Conservation (phyloP, 1,140 invertebrate genomes). For the Macrotrachela quadricornifera region DNA sequence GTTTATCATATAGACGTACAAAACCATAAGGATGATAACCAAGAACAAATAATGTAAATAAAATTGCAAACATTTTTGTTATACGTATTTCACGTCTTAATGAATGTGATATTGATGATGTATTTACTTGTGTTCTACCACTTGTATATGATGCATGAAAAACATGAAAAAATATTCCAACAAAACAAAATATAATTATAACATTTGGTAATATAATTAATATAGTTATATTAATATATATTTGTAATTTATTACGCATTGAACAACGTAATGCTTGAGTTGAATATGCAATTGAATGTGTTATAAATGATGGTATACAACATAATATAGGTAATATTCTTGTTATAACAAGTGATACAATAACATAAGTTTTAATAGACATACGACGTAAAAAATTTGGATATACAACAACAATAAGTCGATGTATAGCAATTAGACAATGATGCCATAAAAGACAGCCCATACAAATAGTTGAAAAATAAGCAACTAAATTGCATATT, state of each 20-base stretch:
- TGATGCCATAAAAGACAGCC: constrained; percentile 28
- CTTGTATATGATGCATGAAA: constrained; percentile 9
- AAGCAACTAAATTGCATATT: constrained; percentile 20
- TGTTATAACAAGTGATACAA: constrained; percentile 20
- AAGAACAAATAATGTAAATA: constrained; percentile 25
- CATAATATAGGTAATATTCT: constrained; percentile 22
- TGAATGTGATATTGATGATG: neutral
- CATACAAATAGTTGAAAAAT: constrained; percentile 23
- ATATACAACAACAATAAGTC: constrained; percentile 26
- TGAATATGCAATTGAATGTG: constrained; percentile 21
- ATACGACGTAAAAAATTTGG: constrained; percentile 11
- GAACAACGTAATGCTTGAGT: constrained; percentile 23
- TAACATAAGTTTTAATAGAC: constrained; percentile 17
- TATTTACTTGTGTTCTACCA: constrained; percentile 3
- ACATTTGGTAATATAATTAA: constrained; percentile 24
- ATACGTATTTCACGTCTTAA: constrained; percentile 23
- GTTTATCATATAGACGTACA: constrained; percentile 19
- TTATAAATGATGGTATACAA: constrained; percentile 20
- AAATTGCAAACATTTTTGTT: constrained; percentile 30
- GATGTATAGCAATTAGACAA: constrained; percentile 26
- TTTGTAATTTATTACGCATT: constrained; percentile 17
- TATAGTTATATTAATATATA: constrained; percentile 22
- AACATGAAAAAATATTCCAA: constrained; percentile 26
- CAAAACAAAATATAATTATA: constrained; percentile 25
- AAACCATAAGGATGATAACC: constrained; percentile 27